Evolutionary conservation across 2,797 vertebrate genomes (phyloP).

Genomic region (Eupleurogrammus muticus): DNA sequence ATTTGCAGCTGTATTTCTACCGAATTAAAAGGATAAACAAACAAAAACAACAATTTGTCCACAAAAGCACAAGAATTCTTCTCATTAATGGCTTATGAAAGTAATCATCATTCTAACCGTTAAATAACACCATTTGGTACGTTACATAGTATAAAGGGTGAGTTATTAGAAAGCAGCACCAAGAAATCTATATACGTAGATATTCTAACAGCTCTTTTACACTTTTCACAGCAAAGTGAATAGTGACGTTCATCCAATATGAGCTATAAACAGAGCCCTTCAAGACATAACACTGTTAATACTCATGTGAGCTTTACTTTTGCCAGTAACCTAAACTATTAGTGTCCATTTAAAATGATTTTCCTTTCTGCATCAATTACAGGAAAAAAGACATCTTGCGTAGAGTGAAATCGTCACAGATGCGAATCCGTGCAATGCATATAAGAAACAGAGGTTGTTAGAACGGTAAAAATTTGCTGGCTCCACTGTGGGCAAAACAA

Average conservation of each 20-base stretch:
- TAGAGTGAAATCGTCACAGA: background rate
- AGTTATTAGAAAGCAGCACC: background rate
- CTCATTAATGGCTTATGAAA: background rate
- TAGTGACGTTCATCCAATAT: background rate
- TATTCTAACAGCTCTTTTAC: background rate
- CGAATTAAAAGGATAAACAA: background rate
- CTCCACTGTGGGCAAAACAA: conserved; percentile 6
- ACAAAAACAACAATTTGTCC: conserved; percentile 6
- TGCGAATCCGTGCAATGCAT: background rate
- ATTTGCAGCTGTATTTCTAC: background rate
- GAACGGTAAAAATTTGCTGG: conserved; percentile 1
- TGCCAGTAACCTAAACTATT: background rate
- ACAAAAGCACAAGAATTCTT: background rate
- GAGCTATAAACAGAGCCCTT: conserved; percentile 32
- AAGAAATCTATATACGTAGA: background rate
- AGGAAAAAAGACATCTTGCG: conserved; percentile 1
- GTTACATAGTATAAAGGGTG: background rate
- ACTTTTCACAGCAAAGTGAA: conserved; percentile 1
- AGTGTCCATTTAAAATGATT: background rate
- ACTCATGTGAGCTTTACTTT: conserved; percentile 14
- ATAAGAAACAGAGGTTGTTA: conserved; percentile 1
- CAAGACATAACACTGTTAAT: conserved; percentile 11
- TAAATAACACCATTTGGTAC: background rate
- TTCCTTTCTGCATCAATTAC: conserved; percentile 5
- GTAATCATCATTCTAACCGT: background rate